These are phyloP conservation scores for Glandiceps talaboti DNA, from an alignment of 53 echinoderm and acorn worm species.

Conservation along the genomic window DNA sequence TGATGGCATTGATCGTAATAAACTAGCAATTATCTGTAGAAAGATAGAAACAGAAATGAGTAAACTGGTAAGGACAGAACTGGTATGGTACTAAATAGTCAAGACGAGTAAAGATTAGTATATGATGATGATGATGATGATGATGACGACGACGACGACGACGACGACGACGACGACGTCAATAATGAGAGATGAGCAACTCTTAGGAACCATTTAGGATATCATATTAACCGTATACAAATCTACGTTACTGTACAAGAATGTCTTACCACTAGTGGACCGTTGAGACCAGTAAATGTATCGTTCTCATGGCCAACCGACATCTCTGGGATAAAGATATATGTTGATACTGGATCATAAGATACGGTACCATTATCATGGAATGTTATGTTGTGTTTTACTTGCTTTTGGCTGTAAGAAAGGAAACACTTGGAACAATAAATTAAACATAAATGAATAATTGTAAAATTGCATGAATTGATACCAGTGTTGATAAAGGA, in stretches of 20 bases:
- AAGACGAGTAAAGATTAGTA: background rate
- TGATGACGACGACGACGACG: background rate
- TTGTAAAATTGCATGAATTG: too few species aligned
- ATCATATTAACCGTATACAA: too few species aligned
- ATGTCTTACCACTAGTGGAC: slow-evolving; percentile 56
- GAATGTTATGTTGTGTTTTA: slow-evolving; percentile 45
- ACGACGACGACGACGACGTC: too few species aligned
- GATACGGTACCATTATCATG: slow-evolving; percentile 63
- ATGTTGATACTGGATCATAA: slow-evolving; percentile 33
- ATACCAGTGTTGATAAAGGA: too few species aligned
- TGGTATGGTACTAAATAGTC: background rate
- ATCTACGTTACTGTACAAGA: background rate
- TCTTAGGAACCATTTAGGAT: too few species aligned
- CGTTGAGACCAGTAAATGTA: slow-evolving; percentile 42
- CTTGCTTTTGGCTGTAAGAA: slow-evolving; percentile 48
- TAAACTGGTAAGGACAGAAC: too few species aligned
- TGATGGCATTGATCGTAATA: slow-evolving; percentile 16
- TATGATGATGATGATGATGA: background rate
- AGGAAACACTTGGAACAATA: too few species aligned
- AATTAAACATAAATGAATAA: too few species aligned
- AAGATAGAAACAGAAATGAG: too few species aligned
- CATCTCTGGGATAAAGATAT: slow-evolving; percentile 35
- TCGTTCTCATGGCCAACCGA: slow-evolving; percentile 54
- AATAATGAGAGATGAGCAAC: too few species aligned
- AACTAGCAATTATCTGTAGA: slow-evolving; percentile 35